Evolutionary conservation across 2,888 invertebrate genomes (phyloP), one percentile per base, ranked within the genome.

Genomic region (Hemicrepidius hirtus): DNA sequence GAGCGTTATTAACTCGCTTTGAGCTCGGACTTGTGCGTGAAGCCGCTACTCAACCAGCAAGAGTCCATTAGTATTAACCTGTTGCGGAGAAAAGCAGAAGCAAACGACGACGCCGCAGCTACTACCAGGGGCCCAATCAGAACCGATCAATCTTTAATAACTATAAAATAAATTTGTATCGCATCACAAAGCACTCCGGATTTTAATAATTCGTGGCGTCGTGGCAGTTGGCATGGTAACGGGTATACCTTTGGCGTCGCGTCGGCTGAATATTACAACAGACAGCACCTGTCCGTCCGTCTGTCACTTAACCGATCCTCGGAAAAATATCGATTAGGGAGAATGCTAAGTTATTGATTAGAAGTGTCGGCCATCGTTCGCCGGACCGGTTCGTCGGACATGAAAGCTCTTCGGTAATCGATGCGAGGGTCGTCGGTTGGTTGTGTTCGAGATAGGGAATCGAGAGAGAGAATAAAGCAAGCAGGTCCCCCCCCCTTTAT

Each of bases 181-280:
- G 46, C 57, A 53, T 57, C 66, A 66, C 57, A 69, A 46, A 65
- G 73, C 70, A 67, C 71, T 71, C 66, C 68, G 63, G 71, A 71
- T 76, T 69, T 77, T 76, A 76, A 76, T 74, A 75, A 77, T 77
- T 75, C 67, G 73, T 69, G 57, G 71, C 63, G 57, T 65, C 69
- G 71, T 68, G 68, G 41, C 63, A 64, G 75, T 76, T 68, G 76
- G 66, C 73, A 73, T 76, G 62, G 77, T 32, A 73, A 77, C 77
- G 68, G 28, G 62, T 74, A 60, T 74, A 70, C 74, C 67, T 72
- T 68, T 68, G 49, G 67, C 59, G 55, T 67, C 50, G 53, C 70
- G 66, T 35, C 57, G 62, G 57, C 66, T 67, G 73, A 76, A 74
- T 75, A 74, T 74, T 77, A 71, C 68, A 77, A 72, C 65, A 41